A percentile compares a stretch with the other conserved stretches of the same genome.
Evolutionary conservation across 2,888 invertebrate genomes (phyloP).

Genomic region (Oscheius sp.): DNA sequence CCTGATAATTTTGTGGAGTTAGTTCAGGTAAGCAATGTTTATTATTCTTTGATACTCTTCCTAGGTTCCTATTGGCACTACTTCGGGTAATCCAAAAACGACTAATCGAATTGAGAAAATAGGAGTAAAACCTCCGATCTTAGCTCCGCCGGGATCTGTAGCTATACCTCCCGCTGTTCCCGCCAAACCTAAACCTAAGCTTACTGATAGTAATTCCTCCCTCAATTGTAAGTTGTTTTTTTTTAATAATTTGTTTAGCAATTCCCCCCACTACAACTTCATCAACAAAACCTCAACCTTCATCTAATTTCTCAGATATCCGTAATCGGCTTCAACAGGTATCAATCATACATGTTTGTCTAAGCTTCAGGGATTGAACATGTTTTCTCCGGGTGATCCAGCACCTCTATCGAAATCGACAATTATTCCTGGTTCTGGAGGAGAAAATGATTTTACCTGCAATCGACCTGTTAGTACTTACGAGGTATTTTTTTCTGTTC

Average conservation of each 20-base stretch:
- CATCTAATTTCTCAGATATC: slow-evolving; percentile 31
- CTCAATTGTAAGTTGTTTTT: slow-evolving; percentile 4
- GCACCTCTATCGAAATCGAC: slow-evolving; percentile 27
- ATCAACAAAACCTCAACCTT: slow-evolving; percentile 1
- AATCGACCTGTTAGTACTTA: slow-evolving; percentile 24
- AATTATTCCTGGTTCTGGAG: slow-evolving; percentile 18
- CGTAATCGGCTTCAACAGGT: too few species aligned
- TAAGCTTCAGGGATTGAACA: slow-evolving; percentile 17
- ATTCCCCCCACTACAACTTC: slow-evolving; percentile 3
- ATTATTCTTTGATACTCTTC: background rate
- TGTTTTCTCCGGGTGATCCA: slow-evolving; percentile 26
- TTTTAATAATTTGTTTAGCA: too few species aligned
- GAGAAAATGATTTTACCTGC: background rate
- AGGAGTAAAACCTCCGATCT: slow-evolving; percentile 14
- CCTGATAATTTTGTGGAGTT: slow-evolving; percentile 87
- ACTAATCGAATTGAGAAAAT: background rate
- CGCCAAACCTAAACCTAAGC: slow-evolving; percentile 47
- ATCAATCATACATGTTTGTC: too few species aligned
- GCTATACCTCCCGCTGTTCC: slow-evolving; percentile 43
- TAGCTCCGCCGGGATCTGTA: slow-evolving; percentile 9
- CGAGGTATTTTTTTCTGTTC: slow-evolving; percentile 3
- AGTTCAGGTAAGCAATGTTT: slow-evolving; percentile 31
- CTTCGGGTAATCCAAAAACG: slow-evolving; percentile 16
- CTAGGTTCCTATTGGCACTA: slow-evolving; percentile 13
- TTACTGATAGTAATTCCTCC: slow-evolving; percentile 17